A percentile compares a stretch with the other conserved stretches of the same genome.
Conservation (phyloP, 53 echinoderm and acorn worm species). For the Echinarachnius parma region DNA sequence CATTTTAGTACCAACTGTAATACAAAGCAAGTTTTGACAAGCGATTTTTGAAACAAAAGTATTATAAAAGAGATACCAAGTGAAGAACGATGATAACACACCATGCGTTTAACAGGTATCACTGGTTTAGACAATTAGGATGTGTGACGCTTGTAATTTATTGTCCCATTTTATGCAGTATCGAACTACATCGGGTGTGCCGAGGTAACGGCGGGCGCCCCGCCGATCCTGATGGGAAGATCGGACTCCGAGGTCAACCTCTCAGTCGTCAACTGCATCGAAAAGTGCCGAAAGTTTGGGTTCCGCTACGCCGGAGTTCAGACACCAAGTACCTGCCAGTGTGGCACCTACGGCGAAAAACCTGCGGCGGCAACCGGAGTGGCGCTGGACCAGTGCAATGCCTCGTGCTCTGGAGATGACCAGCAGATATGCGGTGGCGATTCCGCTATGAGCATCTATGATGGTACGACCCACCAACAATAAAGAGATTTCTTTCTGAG, state of each 20-base stretch:
- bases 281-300: slow-evolving; percentile 50
- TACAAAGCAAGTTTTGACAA: too few species aligned
- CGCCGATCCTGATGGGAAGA: slow-evolving; percentile 31
- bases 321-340: slow-evolving; percentile 29
- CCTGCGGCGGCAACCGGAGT: not conserved
- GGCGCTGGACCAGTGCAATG: slow-evolving; percentile 37
- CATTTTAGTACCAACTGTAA: too few species aligned
- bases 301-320: slow-evolving; percentile 56
- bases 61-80: too few species aligned
- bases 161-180: too few species aligned
- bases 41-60: too few species aligned
- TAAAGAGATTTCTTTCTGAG: too few species aligned
- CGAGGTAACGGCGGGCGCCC: not conserved
- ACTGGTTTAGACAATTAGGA: too few species aligned
- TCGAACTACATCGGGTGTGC: slow-evolving; percentile 27
- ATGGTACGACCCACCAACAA: too few species aligned
- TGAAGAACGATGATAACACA: too few species aligned
- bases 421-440: slow-evolving; percentile 49
- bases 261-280: slow-evolving; percentile 29
- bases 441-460: slow-evolving; percentile 45
- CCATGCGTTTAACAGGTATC: too few species aligned
- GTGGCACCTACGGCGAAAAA: slow-evolving; percentile 56
- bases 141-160: too few species aligned
- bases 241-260: not conserved
- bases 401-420: slow-evolving; percentile 34